Conservation (phyloP, 2,797 vertebrate species). For the Ficedula albicollis region DNA sequence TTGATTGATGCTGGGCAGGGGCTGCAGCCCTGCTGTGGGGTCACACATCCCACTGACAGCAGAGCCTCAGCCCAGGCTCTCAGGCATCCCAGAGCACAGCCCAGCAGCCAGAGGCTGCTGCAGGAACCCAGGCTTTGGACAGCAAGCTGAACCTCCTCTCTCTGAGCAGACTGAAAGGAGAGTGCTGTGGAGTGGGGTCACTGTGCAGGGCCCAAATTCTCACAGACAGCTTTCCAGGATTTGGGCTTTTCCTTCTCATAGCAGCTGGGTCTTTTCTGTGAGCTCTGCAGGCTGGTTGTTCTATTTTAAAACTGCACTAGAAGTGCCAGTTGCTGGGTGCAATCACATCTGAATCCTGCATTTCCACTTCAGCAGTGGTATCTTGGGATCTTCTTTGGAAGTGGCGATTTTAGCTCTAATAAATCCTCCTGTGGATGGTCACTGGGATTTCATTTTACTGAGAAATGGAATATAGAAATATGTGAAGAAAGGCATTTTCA, state of each 20-base stretch:
- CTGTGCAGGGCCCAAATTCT: background rate
- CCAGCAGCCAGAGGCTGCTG: no score
- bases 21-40: background rate
- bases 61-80: background rate
- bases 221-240: background rate
- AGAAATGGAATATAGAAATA: background rate
- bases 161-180: background rate
- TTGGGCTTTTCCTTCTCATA: background rate
- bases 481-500: background rate
- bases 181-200: background rate
- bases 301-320: background rate
- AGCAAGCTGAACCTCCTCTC: background rate
- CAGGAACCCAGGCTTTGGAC: background rate
- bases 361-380: background rate
- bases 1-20: background rate
- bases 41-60: background rate
- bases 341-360: background rate
- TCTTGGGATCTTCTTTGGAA: background rate
- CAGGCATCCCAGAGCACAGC: background rate
- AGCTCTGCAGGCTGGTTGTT: background rate
- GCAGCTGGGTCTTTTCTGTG: background rate
- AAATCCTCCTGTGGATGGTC: background rate
- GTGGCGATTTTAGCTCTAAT: background rate
- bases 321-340: background rate
- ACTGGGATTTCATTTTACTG: background rate